A percentile compares a stretch with the other conserved stretches of the same genome.
Conservation (phyloP, 2,113 vertebrate genomes). For the Vulpes ferrilata region DNA sequence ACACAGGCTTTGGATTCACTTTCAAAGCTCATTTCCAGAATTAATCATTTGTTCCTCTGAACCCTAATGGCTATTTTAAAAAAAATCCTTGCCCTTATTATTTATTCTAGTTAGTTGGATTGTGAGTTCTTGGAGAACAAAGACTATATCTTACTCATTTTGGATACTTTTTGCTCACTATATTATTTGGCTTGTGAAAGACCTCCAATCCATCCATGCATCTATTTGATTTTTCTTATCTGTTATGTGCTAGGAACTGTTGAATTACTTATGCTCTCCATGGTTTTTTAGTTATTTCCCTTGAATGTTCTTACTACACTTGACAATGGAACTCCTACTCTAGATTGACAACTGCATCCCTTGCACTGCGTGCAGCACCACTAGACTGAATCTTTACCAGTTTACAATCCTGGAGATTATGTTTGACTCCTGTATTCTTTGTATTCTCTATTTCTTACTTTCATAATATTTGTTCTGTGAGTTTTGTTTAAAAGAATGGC, state of each 20-base stretch:
- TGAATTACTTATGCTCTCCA: neutral
- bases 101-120: slow-evolving; percentile 1
- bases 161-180: slow-evolving; percentile 40
- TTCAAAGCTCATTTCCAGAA: neutral
- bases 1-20: neutral
- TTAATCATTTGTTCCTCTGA: slow-evolving; percentile 25
- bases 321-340: neutral
- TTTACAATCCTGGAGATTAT: neutral
- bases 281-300: slow-evolving; percentile 21
- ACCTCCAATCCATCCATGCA: neutral
- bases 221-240: neutral
- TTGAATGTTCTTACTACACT: neutral
- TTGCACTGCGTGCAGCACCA: neutral
- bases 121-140: slow-evolving; percentile 27
- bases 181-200: slow-evolving; percentile 10
- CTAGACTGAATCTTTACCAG: neutral
- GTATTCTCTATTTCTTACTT: neutral
- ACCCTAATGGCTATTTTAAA: neutral
- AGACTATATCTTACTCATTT: slow-evolving; percentile 20
- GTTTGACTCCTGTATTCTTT: neutral
- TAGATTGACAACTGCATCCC: neutral
- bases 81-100: neutral
- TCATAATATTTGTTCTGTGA: neutral
- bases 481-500: slow-evolving; percentile 22
- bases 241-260: neutral